Evolutionary conservation across 2,888 invertebrate species (phyloP), one percentile per base, ranked within the genome.

Genomic region (Campoletis raptor): DNA sequence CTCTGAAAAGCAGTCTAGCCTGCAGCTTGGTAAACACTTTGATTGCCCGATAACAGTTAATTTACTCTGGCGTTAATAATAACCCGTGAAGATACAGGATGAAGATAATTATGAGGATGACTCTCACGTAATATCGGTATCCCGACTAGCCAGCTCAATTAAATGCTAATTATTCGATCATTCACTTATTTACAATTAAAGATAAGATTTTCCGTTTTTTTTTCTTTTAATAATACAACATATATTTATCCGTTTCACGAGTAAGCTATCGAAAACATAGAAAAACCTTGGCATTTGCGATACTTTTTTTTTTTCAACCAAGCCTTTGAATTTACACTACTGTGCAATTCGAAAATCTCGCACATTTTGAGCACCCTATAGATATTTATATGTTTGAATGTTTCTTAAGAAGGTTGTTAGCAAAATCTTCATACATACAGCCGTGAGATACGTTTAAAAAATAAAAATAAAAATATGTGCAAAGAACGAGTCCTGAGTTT

Each of bases 41-140:
- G 81, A 85, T 81, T 69, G 37, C 48, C 52, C 82, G 82, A 74
- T 85, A 74, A 81, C 78, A 37, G 78, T 24, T 67, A 18, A 85
- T 74, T 82, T 73, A 12, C 15, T 61, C 37, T 12, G n/a, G 18
- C n/a, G n/a, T 54, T 54, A 10, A 7, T 66, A 48, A 37, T 18
- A 52, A 61, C 80, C 48, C 52, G 30, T 12, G 45, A 18, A 24
- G 30, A 73, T 40, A 73, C 15, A 36, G 15, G 37, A 73, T 57
- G 57, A 57, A n/a, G 40, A 73, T 54, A 21, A 73, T 42, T 42
- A 21, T 24, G 40, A 69, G 40, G 40, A 21, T 69, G 40, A 24
- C 21, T 42, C 42, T 42, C 12, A 18, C 52, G 72, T 52, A 72
- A 72, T 54, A 52, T 18, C 52, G 52, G n/a, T 24, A n/a, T 52